Evolutionary conservation across 1,140 invertebrate species (phyloP), one percentile per base, ranked within the genome.

Genomic region (Rhopalosiphum padi): DNA sequence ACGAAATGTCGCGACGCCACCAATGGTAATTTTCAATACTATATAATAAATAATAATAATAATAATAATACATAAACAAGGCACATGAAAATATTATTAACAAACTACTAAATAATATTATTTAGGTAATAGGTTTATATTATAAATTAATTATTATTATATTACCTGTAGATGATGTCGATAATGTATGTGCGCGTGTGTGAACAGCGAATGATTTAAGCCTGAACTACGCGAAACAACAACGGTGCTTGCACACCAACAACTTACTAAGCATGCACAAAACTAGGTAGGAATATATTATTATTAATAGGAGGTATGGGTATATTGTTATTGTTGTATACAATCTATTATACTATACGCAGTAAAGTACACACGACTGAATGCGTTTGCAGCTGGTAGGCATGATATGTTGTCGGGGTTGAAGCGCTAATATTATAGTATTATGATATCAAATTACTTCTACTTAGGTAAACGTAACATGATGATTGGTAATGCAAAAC

Each of bases 121-220:
- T 60, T 60, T 60, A 60, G 55, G 11, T 60, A 60, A 30, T 30
- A 15, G 7, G 25, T 60, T 60, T 60, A 35, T 82, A 82, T 82
- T 8, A 82, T 37, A 82, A 23, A 82, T 37, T 11, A 82, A 86
- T n/a, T n/a, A 68, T 68, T 68, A 55, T 41, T 55, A 60, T 68
- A 90, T 90, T 90, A 90, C 89, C 89, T 90, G 89, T 30, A 43
- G 51, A 89, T 37, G 53, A 90, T 43, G 89, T 18, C 37, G 35
- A 68, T 90, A 37, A 55, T 41, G 53, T 68, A 68, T 68, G 60
- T 68, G 37, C 37, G 48, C 22, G 21, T 37, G 48, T 88, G 37
- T 35, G 35, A 43, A 25, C 37, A 23, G n/a, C 53, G 37, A 68
- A 89, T 55, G 87, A 37, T 89, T 53, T 37, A 89, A 89, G 87